A percentile compares a stretch with the other conserved stretches of the same genome.
These are phyloP conservation scores for Peromyscus californicus DNA, from an alignment of 2,113 vertebrate species.

Conservation along the genomic window DNA sequence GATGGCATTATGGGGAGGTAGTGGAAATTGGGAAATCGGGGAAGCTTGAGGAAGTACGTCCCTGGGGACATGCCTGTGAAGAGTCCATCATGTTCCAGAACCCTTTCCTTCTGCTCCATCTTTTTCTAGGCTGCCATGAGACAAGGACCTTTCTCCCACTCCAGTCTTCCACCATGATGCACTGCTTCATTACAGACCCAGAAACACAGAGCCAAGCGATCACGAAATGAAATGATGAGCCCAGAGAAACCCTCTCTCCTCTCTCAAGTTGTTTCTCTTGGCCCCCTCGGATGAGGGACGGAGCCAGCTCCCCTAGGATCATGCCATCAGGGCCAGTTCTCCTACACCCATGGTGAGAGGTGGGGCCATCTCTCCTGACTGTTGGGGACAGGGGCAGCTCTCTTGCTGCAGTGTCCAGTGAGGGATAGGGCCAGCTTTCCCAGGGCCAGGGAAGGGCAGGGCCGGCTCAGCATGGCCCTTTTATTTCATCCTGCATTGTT, in stretches of 20 bases:
- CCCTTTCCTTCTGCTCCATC: neutral
- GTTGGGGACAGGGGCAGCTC: too few species aligned
- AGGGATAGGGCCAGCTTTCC: too few species aligned
- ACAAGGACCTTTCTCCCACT: neutral
- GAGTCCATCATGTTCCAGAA: neutral
- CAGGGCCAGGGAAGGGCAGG: too few species aligned
- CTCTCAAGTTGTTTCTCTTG: too few species aligned
- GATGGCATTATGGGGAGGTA: neutral
- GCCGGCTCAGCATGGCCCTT: too few species aligned
- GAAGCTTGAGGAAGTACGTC: neutral
- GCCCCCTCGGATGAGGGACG: too few species aligned
- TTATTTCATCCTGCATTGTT: too few species aligned
- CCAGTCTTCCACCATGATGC: neutral
- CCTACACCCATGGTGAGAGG: too few species aligned
- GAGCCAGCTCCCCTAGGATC: too few species aligned
- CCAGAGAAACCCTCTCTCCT: neutral
- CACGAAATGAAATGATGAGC: neutral
- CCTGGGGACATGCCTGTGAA: neutral
- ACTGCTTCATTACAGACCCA: neutral
- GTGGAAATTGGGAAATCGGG: neutral
- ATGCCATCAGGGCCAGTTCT: too few species aligned
- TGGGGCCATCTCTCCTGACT: too few species aligned
- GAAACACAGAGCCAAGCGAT: neutral
- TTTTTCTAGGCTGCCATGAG: neutral
- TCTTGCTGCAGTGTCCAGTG: too few species aligned